A percentile compares a stretch with the other conserved stretches of the same genome.
Conservation (phyloP, 2,113 vertebrate species). For the Silurus glanis region DNA sequence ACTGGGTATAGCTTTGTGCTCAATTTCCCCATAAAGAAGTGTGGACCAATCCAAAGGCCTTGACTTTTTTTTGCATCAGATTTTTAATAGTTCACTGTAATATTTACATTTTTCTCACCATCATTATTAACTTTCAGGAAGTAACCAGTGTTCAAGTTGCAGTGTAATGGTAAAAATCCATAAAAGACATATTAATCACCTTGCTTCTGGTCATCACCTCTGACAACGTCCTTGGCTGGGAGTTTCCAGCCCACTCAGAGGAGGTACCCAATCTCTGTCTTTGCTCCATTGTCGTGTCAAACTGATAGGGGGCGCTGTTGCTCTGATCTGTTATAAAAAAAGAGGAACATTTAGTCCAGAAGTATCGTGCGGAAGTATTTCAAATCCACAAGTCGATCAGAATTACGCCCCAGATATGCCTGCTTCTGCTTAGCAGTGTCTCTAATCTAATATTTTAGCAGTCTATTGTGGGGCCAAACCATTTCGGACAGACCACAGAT, state of each 20-base stretch:
- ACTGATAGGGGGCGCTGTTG: not conserved
- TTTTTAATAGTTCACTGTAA: not conserved
- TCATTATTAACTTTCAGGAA: not conserved
- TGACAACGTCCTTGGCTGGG: constrained; percentile 56
- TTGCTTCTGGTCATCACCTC: constrained; percentile 69
- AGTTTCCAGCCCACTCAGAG: constrained; percentile 65
- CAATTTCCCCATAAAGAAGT: too few species aligned
- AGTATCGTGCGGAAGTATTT: not conserved
- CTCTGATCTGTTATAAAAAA: constrained; percentile 39
- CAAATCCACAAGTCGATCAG: not conserved
- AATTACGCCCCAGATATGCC: not conserved
- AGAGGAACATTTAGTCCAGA: constrained; percentile 1
- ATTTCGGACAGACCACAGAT: not conserved
- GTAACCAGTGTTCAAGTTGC: not conserved
- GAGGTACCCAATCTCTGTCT: constrained; percentile 55
- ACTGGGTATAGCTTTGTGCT: too few species aligned
- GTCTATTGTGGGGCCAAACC: not conserved
- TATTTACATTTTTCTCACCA: not conserved
- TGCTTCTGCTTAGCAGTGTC: not conserved
- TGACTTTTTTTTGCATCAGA: not conserved
- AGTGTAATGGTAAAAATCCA: not conserved
- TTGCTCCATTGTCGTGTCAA: not conserved
- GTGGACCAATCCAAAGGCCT: not conserved
- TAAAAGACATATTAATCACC: constrained; percentile 51
- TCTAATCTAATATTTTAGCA: not conserved